phyloP scores from a whole-genome alignment of 2,797 vertebrate genomes.

The Chelonia mydas region DNA sequence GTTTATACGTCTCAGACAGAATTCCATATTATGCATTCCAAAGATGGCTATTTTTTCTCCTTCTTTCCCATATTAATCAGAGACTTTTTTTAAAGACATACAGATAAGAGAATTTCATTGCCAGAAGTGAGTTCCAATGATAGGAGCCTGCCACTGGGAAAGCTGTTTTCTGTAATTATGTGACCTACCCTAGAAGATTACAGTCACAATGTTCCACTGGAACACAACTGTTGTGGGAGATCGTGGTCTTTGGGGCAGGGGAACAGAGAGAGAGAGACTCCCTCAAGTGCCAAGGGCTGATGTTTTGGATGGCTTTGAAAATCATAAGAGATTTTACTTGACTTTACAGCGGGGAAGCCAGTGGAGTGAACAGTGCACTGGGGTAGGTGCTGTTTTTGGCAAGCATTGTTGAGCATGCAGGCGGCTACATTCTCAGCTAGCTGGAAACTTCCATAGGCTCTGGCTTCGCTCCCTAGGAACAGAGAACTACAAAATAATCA shows the following conservation, averaged over 20 bases:
- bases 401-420: background rate
- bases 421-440: background rate
- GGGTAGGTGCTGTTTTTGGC: background rate
- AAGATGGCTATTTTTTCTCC: background rate
- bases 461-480: background rate
- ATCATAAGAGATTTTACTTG: background rate
- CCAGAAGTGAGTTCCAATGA: background rate
- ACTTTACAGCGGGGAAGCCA: background rate
- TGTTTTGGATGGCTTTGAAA: background rate
- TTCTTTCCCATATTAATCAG: background rate
- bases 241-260: accelerated
- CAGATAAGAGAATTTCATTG: background rate
- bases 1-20: background rate
- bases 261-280: background rate
- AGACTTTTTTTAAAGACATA: background rate
- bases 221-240: background rate
- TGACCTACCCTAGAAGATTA: background rate
- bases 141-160: background rate
- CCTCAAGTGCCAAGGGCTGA: background rate
- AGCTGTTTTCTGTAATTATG: background rate
- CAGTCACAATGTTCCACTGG: background rate
- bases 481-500: background rate
- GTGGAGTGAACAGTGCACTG: background rate
- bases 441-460: background rate
- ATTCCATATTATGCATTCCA: accelerated